Percentiles rank a stretch among this genome's conserved stretches.
Conservation (phyloP, 1,140 invertebrate genomes). For the Copidosoma floridanum region DNA sequence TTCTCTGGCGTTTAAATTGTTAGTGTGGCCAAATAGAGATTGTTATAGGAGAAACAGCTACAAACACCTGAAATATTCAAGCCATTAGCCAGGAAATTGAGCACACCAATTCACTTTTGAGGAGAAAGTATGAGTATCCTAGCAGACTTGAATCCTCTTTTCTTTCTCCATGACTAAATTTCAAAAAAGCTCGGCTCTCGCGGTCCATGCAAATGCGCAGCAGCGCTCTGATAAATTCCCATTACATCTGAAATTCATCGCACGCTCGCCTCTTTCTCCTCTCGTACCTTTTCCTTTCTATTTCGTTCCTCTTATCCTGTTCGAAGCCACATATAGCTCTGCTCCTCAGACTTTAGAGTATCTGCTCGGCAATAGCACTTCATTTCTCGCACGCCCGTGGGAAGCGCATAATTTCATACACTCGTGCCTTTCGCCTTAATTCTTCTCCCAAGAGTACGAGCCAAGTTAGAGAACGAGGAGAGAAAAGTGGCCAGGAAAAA, state of each 20-base stretch:
- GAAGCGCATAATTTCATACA: conserved; percentile 14
- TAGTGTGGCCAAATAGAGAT: no score
- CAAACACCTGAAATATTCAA: no score
- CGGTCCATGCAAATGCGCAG: conserved; percentile 10
- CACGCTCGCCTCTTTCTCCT: neutral
- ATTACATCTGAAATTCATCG: conserved; percentile 23
- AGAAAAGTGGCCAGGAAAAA: no score
- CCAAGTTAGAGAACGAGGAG: no score
- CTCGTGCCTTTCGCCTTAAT: conserved; percentile 17
- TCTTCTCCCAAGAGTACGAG: conserved; percentile 8
- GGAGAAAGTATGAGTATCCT: no score
- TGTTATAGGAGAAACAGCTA: no score
- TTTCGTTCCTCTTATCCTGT: neutral
- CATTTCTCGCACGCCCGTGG: no score
- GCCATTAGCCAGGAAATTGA: no score
- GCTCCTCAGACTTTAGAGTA: neutral
- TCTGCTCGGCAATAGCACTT: neutral
- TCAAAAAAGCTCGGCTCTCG: neutral
- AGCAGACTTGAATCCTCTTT: no score
- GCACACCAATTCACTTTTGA: no score
- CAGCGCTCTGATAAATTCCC: conserved; percentile 14
- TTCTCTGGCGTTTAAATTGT: no score
- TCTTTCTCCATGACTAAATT: no score
- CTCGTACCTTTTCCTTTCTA: neutral
- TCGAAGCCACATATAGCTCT: neutral